These are phyloP conservation scores for Macaca mulatta DNA, from an alignment of 2,113 vertebrate species.

Conservation along the genomic window DNA sequence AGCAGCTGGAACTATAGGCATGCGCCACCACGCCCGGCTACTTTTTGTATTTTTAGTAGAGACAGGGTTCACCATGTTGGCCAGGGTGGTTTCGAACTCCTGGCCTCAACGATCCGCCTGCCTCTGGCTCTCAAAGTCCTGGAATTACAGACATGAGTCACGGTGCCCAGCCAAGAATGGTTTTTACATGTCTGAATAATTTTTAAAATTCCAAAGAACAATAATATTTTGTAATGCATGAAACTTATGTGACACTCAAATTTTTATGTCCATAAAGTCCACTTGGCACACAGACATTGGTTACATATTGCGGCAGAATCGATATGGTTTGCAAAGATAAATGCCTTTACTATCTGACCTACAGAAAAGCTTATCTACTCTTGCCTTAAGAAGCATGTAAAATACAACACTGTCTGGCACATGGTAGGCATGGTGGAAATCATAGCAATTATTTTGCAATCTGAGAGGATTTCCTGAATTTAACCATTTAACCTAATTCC, in stretches of 20 bases:
- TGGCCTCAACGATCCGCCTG: no score
- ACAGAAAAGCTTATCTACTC: no score
- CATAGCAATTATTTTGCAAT: fast-evolving
- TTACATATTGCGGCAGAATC: not conserved
- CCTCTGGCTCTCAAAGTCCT: no score
- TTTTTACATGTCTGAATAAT: not conserved
- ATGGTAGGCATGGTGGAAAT: not conserved
- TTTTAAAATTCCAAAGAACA: not conserved
- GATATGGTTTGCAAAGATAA: not conserved
- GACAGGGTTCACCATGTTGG: no score
- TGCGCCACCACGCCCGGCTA: no score
- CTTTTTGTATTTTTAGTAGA: no score
- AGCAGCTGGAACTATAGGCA: no score
- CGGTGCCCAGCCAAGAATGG: not conserved
- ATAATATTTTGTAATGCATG: not conserved
- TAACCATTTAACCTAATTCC: not conserved
- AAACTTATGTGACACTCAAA: not conserved
- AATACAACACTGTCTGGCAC: no score
- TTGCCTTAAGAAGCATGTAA: no score
- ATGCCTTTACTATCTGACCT: not conserved
- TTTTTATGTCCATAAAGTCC: not conserved
- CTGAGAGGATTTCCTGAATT: not conserved
- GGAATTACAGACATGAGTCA: no score
- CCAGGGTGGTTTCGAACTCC: no score
- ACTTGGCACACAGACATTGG: not conserved